Evolutionary conservation across 2,888 invertebrate species (phyloP).

Genomic region (Anodontia alba): DNA sequence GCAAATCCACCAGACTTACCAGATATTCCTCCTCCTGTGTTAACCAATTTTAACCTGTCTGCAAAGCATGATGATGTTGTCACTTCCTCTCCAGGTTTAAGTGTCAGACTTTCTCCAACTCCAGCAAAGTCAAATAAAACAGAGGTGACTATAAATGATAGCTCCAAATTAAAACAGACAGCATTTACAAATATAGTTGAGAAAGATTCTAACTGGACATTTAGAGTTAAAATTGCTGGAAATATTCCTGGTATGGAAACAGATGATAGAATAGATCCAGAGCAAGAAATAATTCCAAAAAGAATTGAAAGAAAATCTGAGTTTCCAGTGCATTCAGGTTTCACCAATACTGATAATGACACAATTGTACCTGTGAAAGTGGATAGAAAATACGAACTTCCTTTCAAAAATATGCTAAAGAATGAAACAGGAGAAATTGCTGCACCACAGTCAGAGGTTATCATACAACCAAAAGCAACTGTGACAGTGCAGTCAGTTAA

Average conservation of each 20-base stretch:
- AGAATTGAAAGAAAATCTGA: slow-evolving; percentile 42
- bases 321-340: background rate
- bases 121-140: background rate
- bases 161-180: background rate
- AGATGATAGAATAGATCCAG: slow-evolving; percentile 20
- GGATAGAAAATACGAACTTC: slow-evolving; percentile 46
- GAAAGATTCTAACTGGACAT: slow-evolving; percentile 47
- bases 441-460: slow-evolving; percentile 27
- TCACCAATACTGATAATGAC: background rate
- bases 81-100: background rate
- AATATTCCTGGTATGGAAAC: slow-evolving; percentile 13
- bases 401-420: slow-evolving; percentile 25
- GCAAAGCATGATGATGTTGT: background rate
- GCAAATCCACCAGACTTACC: slow-evolving; percentile 53
- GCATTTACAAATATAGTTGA: background rate
- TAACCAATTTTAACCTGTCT: background rate
- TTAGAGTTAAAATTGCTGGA: slow-evolving; percentile 32
- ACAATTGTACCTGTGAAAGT: slow-evolving; percentile 54
- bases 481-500: slow-evolving; percentile 14
- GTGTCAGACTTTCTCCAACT: background rate
- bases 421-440: slow-evolving; percentile 14
- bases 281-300: slow-evolving; percentile 42
- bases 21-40: slow-evolving; percentile 44
- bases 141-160: background rate
- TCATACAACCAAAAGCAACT: slow-evolving; percentile 14